A percentile compares a stretch with the other conserved stretches of the same genome.
Conservation (phyloP, 2,888 invertebrate genomes). For the Imbricaverruca yamaguchii region DNA sequence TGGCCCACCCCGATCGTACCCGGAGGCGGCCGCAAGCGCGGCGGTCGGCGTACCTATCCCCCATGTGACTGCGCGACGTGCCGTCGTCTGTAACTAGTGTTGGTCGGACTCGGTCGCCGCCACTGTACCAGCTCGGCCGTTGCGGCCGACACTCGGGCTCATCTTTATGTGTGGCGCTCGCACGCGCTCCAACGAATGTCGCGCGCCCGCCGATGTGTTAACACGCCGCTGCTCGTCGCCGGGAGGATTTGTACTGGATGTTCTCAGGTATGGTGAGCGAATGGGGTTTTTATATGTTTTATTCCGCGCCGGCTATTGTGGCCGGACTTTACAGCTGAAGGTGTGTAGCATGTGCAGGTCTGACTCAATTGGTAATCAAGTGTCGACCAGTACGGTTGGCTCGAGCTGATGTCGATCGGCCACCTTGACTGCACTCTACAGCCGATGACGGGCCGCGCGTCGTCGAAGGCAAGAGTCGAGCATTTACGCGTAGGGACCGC, state of each 20-base stretch:
- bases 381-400: no score
- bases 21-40: no score
- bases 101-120: not conserved
- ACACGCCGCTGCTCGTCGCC: not conserved
- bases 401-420: no score
- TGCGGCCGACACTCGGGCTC: not conserved
- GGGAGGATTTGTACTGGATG: slow-evolving; percentile 3
- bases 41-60: no score
- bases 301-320: not conserved
- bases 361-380: no score
- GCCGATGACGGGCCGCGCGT: no score
- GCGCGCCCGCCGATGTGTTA: not conserved
- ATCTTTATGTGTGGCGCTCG: not conserved
- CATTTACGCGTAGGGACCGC: not conserved
- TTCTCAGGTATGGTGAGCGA: slow-evolving; percentile 10
- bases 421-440: no score
- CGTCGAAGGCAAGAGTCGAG: not conserved
- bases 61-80: no score
- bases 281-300: not conserved
- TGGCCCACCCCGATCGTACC: no score
- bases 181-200: not conserved
- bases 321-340: no score
- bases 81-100: not conserved
- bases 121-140: not conserved
- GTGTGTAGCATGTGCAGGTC: no score